These are phyloP conservation scores for Pissodes strobi DNA, from an alignment of 1,140 invertebrate species.

Conservation along the genomic window DNA sequence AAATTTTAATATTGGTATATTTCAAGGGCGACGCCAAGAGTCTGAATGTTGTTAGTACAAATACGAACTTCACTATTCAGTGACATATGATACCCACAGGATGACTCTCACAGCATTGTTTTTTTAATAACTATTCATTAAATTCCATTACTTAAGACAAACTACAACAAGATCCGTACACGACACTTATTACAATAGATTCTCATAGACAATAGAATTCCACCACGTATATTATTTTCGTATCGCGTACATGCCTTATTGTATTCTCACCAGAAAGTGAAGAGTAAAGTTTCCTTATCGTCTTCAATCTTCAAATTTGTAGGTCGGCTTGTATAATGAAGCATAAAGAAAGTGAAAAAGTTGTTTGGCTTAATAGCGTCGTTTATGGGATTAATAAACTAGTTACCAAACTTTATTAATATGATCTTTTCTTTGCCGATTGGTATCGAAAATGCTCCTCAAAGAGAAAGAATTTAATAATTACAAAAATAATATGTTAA, in stretches of 20 bases:
- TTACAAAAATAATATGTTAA: too few species aligned
- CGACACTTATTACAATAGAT: slow-evolving; percentile 2
- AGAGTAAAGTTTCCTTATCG: slow-evolving; percentile 7
- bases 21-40: too few species aligned
- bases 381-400: too few species aligned
- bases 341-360: slow-evolving; percentile 5
- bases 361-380: not conserved
- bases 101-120: too few species aligned
- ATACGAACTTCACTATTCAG: too few species aligned
- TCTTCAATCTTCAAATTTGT: slow-evolving; percentile 2
- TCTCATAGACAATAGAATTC: slow-evolving; percentile 8
- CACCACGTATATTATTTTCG: not conserved
- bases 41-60: too few species aligned
- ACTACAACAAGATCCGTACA: slow-evolving; percentile 4
- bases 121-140: not conserved
- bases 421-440: too few species aligned
- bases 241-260: slow-evolving; percentile 1
- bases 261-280: slow-evolving; percentile 1
- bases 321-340: slow-evolving; percentile 7
- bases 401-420: too few species aligned
- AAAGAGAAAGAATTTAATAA: too few species aligned
- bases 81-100: too few species aligned
- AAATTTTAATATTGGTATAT: too few species aligned
- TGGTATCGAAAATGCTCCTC: too few species aligned
- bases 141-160: not conserved